Evolutionary conservation across 2,797 vertebrate species (phyloP), one percentile per base, ranked within the genome.

Genomic region (Apodemus agrarius): DNA sequence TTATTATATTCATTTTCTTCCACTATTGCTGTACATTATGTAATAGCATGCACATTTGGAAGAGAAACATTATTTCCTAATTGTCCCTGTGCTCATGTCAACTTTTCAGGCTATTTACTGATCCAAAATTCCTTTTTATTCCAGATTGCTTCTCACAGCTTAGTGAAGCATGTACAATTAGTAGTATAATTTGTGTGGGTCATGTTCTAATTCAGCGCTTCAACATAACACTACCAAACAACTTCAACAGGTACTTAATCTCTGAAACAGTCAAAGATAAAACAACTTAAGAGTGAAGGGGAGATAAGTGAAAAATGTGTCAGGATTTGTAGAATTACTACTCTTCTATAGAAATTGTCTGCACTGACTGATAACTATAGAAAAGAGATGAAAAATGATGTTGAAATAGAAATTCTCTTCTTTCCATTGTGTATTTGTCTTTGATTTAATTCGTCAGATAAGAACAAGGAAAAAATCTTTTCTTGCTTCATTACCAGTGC

Each of bases 191-290:
- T 93, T 59, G 19, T 29, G 65, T 74, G 61, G 84, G n/a, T 86
- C 22, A 85, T 37, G 74, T 81, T 65, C 6, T 76, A 80, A 79
- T 81, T 80, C 40, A 65, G 3, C n/a, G 81, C 74, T 52, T 84
- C 34, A 94, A 80, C 92, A 74, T 83, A 96, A 57, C 16, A 93
- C 3, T 3, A 6, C 21, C 3, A 52, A 24, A 22, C 16, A 79
- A 7, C 6, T 11, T 54, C 0, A 72, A 69, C 37, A 79, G 14
- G 2, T 59, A 75, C 37, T 74, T 91, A 90, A 26, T 78, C 5
- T 78, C 57, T 93, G 52, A 49, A 93, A 78, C 10, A 95, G 61
- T 75, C 88, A 95, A 93, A 26, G 78, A 37, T 87, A 37, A 63
- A 34, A 22, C 14, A 9, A 61, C 12, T 1, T 19, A 95, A 86